Percentiles rank a stretch among this genome's conserved stretches.
These are phyloP conservation scores for Xylota sylvarum DNA, from an alignment of 2,888 invertebrate species.

Conservation along the genomic window DNA sequence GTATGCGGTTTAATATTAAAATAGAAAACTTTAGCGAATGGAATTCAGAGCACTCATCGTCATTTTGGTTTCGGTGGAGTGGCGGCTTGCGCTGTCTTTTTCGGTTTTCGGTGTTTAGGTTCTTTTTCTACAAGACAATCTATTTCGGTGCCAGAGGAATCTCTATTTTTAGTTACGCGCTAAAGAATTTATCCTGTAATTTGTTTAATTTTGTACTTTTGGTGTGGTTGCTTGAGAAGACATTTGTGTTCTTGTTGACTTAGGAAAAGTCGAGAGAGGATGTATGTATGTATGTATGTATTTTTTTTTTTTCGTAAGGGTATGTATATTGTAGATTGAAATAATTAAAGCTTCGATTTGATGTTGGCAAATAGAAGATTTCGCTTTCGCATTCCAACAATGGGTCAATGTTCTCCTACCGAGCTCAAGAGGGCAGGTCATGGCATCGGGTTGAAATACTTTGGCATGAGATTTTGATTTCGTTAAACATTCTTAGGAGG, in stretches of 20 bases:
- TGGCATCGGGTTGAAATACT: constrained; percentile 48
- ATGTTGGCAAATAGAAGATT: constrained; percentile 45
- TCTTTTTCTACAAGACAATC: constrained; percentile 56
- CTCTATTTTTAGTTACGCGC: constrained; percentile 65
- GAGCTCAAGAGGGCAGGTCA: constrained; percentile 47
- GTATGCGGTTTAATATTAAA: constrained; percentile 75
- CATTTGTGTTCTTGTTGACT: constrained; percentile 45
- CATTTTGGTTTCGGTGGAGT: constrained; percentile 57
- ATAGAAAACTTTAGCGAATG: constrained; percentile 76
- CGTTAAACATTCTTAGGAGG: constrained; percentile 27
- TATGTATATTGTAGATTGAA: constrained; percentile 18
- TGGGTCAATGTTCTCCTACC: constrained; percentile 55
- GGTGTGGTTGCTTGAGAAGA: constrained; percentile 26
- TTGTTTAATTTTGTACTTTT: constrained; percentile 70
- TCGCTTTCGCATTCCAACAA: constrained; percentile 17
- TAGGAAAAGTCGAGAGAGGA: constrained; percentile 2
- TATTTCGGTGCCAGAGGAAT: constrained; percentile 69
- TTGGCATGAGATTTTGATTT: constrained; percentile 28
- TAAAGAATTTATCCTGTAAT: constrained; percentile 72
- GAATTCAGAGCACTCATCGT: constrained; percentile 77
- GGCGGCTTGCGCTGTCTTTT: constrained; percentile 64
- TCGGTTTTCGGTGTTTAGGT: constrained; percentile 57
- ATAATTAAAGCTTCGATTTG: constrained; percentile 25
- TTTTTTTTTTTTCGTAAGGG: neutral
- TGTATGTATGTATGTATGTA: neutral